Base-by-base conservation (phyloP, 2,113 vertebrate species). In the Myrmecobius fasciatus region DNA sequence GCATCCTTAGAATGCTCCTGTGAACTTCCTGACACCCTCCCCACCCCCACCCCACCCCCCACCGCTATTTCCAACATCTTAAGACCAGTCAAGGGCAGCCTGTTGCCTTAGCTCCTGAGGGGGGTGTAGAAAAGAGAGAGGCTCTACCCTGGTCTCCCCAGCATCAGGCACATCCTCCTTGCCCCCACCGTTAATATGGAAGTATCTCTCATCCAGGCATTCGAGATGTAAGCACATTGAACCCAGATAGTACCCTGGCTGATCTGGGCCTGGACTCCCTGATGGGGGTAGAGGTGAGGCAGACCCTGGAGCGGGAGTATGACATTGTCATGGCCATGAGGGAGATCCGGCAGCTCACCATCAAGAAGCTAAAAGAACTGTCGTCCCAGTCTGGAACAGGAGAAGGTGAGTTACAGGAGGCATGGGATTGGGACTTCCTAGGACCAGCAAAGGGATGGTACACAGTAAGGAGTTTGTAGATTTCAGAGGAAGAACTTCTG, bases 211-310 rank as follows among this genome's bases (percentile, higher is more conserved):
- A 31, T 53, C 11, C 94, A 99, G 99, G 99, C 92, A 99, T 99
- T 93, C 99, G 98, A 4, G 99, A 99, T 0, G 93, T 99, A 90
- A 99, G 91, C 53, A 98, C 97, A 47, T 92, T 99, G 95, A 99
- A 99, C 54, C 97, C 98, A 31, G 99, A 99, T 4, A 98, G 98
- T 88, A 99, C 99, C 0, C 97, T 99, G 98, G 99, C 99, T 0
- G 99, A 99, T 96, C 97, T 99, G 94, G 99, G 99, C 51, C 98
- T 99, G 96, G 99, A 99, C 97, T 99, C 99, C 0, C 97, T 99
- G 96, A 99, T 99, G 99, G 99, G 99, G 0, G 99, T 99, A 93
- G 99, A 99, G 98, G 99, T 99, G 89, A 99, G 99, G 11, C 99
- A 99, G 98, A 99, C 98, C 0, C 98, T 99, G 96, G 99, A 99